Conservation (phyloP, 2,113 vertebrate species). For the Procavia capensis region DNA sequence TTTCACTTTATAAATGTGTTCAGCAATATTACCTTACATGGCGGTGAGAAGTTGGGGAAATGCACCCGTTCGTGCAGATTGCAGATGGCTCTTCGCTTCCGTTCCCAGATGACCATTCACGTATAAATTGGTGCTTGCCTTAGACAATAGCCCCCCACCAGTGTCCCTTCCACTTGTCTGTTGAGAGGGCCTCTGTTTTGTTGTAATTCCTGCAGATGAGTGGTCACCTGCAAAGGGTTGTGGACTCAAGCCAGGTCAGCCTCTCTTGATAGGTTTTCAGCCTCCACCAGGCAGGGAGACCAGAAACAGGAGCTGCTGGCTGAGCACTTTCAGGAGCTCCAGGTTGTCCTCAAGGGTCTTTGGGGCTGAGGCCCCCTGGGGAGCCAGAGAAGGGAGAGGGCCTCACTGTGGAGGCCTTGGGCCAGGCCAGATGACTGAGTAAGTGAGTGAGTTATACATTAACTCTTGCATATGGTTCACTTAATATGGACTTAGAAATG, state of each 20-base stretch:
- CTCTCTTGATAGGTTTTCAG: neutral
- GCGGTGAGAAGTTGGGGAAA: neutral
- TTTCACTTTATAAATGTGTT: neutral
- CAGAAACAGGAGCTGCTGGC: neutral
- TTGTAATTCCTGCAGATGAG: neutral
- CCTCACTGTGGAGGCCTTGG: neutral
- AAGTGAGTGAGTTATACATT: neutral
- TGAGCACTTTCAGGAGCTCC: neutral
- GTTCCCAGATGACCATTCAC: neutral
- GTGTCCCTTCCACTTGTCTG: neutral
- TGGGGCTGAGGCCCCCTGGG: neutral
- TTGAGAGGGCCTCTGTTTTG: neutral
- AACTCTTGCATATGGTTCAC: neutral
- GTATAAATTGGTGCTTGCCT: neutral
- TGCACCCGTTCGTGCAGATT: fast-evolving
- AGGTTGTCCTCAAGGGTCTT: neutral
- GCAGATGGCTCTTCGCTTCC: neutral
- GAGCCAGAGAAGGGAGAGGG: neutral
- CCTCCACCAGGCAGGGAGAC: neutral
- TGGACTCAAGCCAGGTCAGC: neutral
- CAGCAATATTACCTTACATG: neutral
- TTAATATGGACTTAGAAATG: neutral
- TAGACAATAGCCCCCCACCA: neutral
- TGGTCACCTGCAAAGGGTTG: neutral
- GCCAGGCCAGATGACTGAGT: neutral